Evolutionary conservation across 1,140 invertebrate species (phyloP).

Genomic region (Bombus waltoni): DNA sequence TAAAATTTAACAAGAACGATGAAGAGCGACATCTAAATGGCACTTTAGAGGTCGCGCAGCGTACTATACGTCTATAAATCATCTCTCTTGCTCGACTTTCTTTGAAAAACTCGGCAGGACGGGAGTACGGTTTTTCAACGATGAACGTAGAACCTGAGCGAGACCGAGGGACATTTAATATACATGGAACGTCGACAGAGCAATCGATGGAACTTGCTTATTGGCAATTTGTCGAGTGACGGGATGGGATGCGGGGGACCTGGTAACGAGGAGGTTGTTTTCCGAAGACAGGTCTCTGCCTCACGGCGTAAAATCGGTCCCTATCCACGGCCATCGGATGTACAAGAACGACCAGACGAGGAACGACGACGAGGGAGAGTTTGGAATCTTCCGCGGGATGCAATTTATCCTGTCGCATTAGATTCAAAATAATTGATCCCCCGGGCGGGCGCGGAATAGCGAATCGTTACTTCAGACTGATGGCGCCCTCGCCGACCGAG

Average conservation of each 20-base stretch:
- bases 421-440: constrained; percentile 78
- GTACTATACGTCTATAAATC: neutral
- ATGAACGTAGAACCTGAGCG: too few relatives aligned
- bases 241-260: constrained; percentile 23
- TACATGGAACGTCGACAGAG: constrained; percentile 30
- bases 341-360: neutral
- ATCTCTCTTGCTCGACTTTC: neutral
- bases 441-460: constrained; percentile 66
- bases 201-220: constrained; percentile 53
- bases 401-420: constrained; percentile 75
- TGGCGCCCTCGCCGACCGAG: constrained; percentile 51
- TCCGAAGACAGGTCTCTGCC: constrained; percentile 49
- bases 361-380: neutral
- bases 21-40: neutral
- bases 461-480: constrained; percentile 73
- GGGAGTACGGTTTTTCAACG: neutral
- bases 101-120: neutral
- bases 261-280: constrained; percentile 60
- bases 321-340: constrained; percentile 5
- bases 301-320: constrained; percentile 59
- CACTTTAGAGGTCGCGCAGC: neutral
- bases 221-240: constrained; percentile 58
- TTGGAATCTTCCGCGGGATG: constrained; percentile 53
- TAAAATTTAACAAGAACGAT: neutral
- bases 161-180: constrained; percentile 16